Evolutionary conservation across 2,888 invertebrate genomes (phyloP).

Genomic region (Sclerodermus sp.): DNA sequence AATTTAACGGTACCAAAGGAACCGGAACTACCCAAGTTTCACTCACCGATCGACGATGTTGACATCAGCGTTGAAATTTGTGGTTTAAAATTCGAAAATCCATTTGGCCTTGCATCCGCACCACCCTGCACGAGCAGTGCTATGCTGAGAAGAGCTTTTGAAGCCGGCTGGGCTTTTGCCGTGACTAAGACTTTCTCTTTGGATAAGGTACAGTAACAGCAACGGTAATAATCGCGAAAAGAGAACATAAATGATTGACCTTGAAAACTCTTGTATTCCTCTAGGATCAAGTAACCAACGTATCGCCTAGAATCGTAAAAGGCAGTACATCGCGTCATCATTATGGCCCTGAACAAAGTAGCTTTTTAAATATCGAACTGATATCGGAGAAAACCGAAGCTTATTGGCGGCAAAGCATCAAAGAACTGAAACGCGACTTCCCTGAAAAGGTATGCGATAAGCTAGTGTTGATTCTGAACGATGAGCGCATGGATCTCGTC

Average conservation of each 20-base stretch:
- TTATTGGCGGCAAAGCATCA: conserved; percentile 90
- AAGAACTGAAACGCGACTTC: conserved; percentile 88
- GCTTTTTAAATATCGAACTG: conserved; percentile 96
- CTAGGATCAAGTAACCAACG: conserved; percentile 92
- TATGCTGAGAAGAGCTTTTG: conserved; percentile 94
- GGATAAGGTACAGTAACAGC: conserved; percentile 82
- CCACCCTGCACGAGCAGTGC: conserved; percentile 92
- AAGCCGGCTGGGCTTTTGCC: conserved; percentile 97
- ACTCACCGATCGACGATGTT: conserved; percentile 89
- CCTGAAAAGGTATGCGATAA: conserved; percentile 72
- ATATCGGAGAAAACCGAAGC: conserved; percentile 94
- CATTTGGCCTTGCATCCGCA: conserved; percentile 96
- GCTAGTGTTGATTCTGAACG: conserved; percentile 12
- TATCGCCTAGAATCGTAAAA: conserved; percentile 93
- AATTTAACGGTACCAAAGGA: conserved; percentile 65
- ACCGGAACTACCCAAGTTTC: conserved; percentile 86
- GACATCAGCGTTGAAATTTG: conserved; percentile 93
- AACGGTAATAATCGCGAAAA: background rate
- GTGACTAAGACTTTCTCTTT: conserved; percentile 96
- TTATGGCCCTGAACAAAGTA: conserved; percentile 94
- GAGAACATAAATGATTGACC: background rate
- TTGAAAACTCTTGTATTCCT: background rate
- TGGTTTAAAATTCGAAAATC: conserved; percentile 92
- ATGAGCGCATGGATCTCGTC: too few relatives aligned
- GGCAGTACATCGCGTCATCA: conserved; percentile 90